phyloP scores from a whole-genome alignment of 1,140 invertebrate genomes.

The Caerostris extrusa region DNA sequence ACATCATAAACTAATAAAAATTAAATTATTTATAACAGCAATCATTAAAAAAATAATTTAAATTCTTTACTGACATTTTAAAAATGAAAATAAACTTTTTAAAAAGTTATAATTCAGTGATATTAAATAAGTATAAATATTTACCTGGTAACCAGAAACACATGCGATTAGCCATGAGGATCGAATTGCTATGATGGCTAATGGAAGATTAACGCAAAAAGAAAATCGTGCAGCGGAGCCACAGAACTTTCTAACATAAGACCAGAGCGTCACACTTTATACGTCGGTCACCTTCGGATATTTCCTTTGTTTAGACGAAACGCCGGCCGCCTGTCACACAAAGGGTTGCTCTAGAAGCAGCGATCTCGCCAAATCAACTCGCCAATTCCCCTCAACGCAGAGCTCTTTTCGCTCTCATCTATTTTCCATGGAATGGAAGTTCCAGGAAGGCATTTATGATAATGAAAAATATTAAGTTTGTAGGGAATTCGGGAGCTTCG shows the following conservation, averaged over 20 bases:
- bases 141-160: slow-evolving; percentile 51
- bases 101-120: neutral
- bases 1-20: no score
- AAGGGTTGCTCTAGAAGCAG: neutral
- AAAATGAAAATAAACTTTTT: neutral
- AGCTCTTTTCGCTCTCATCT: neutral
- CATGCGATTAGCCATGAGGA: slow-evolving; percentile 61
- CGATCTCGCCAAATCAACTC: neutral
- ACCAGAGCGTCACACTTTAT: slow-evolving; percentile 25
- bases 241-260: slow-evolving; percentile 4
- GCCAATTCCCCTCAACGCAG: neutral
- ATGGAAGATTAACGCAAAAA: neutral
- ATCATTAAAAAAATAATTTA: no score
- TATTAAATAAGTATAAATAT: neutral
- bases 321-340: slow-evolving; percentile 46
- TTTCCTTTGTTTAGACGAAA: slow-evolving; percentile 63
- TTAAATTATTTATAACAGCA: no score
- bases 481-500: neutral
- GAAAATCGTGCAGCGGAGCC: neutral
- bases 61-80: neutral
- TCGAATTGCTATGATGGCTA: neutral
- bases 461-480: neutral
- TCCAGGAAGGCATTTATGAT: neutral
- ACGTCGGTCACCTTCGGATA: slow-evolving; percentile 49
- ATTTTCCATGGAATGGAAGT: neutral